Base-by-base conservation (phyloP, 2,113 vertebrate genomes). In the Lontra canadensis region DNA sequence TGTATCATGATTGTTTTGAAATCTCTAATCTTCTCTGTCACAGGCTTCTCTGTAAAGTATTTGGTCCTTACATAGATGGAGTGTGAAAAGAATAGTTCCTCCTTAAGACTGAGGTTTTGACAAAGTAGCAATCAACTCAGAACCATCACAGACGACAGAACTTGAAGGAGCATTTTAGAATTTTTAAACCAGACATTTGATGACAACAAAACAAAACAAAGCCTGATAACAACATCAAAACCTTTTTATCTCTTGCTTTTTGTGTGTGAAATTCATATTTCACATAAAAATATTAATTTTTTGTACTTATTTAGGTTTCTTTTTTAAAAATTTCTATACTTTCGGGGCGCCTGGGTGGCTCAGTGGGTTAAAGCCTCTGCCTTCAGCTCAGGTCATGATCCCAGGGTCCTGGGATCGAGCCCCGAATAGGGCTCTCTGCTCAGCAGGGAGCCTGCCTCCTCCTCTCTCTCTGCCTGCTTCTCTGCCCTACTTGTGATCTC, bases 201-300 rank as follows among this genome's bases (percentile, higher is more conserved):
- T 69, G 25, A 49, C 55, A 61, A 81, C 49, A 47, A 91, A 44
- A 52, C 4, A 79, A 36, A 86, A 82, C 25, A 67, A 29, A 83
- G 39, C 9, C 59, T 4, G 2, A 36, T n/a, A 44, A 20, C 18
- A 65, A 49, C 29, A 89, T 71, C 20, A 90, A 94, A 79, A 73
- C 0, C 1, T 55, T 88, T 90, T 78, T 67, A 42, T 63, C 1
- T 42, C 63, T 93, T 88, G 57, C 4, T 61, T 90, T 86, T 93
- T 67, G 39, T 21, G 74, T 87, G 17, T 88, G 39, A 95, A 92
- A 73, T 82, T 86, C 71, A 90, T n/a, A 83, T 31, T 90, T 94
- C 6, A 36, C 20, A 52, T 57, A 78, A 31, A 76, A 78, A 74
- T 44, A 25, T 74, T 44, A 47, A 18, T n/a, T 87, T 86, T 86